Percentiles rank a stretch among this genome's conserved stretches.
These are phyloP conservation scores for Chitala chitala DNA, from an alignment of 2,113 vertebrate genomes.

Conservation along the genomic window DNA sequence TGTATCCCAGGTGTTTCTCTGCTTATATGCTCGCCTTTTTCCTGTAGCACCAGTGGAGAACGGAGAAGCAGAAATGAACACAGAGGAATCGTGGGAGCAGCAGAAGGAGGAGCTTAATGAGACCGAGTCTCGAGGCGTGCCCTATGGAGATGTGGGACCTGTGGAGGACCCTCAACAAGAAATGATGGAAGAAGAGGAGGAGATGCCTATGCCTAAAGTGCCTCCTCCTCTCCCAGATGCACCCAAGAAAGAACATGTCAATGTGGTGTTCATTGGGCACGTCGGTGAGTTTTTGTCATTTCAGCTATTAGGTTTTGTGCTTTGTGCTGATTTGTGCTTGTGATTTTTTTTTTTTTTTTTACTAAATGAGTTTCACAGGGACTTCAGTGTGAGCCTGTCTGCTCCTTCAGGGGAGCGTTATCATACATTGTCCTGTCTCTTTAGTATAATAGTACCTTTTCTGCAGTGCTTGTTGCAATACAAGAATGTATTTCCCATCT, in stretches of 20 bases:
- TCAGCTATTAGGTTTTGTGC: too few relatives aligned
- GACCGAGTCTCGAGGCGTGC: constrained; percentile 60
- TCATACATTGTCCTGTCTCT: too few relatives aligned
- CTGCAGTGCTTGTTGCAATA: too few relatives aligned
- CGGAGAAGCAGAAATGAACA: constrained; percentile 83
- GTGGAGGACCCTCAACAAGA: constrained; percentile 67
- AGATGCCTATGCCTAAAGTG: constrained; percentile 81
- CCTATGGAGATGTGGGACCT: constrained; percentile 56
- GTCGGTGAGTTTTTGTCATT: constrained; percentile 73
- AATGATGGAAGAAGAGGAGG: constrained; percentile 92
- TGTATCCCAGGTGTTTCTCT: background rate
- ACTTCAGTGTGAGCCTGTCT: too few relatives aligned
- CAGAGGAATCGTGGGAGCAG: constrained; percentile 94
- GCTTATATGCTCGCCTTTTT: background rate
- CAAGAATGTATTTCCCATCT: too few relatives aligned
- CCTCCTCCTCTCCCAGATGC: constrained; percentile 77
- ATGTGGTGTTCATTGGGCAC: constrained; percentile 96
- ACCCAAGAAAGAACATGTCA: constrained; percentile 96
- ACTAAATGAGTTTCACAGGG: too few relatives aligned
- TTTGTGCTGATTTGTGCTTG: too few relatives aligned
- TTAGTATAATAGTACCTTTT: too few relatives aligned
- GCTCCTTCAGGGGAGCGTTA: too few relatives aligned
- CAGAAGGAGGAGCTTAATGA: constrained; percentile 87
- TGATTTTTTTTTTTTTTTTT: too few relatives aligned
- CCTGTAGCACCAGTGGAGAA: constrained; percentile 79